Evolutionary conservation across 30 jellyfish, hydroid and myxozoan species (phyloP).

Genomic region (Nemopilema nomurai): DNA sequence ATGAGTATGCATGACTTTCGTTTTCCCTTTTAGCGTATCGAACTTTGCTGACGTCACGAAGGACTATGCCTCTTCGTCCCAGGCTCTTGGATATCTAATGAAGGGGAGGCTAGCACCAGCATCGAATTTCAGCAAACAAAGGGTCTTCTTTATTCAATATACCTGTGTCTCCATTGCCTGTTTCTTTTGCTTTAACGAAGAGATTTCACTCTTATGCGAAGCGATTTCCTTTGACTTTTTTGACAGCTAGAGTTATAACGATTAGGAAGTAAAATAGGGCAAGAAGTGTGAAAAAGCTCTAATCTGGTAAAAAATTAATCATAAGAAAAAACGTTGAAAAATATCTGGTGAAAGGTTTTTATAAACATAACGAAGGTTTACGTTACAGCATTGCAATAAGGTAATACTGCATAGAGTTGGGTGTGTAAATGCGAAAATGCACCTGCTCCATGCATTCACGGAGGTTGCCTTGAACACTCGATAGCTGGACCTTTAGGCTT

Average conservation of each 20-base stretch:
- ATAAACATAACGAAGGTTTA: too few species aligned
- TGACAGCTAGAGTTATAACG: conserved; percentile 52
- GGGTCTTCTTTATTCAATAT: neutral
- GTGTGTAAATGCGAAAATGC: neutral
- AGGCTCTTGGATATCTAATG: neutral
- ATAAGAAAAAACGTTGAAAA: too few species aligned
- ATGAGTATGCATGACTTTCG: too few species aligned
- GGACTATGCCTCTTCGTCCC: too few species aligned
- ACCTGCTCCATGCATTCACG: conserved; percentile 91
- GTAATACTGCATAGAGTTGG: too few species aligned
- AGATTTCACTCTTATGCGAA: conserved; percentile 57
- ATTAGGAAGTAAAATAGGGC: neutral
- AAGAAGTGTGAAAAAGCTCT: too few species aligned
- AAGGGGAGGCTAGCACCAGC: conserved; percentile 2
- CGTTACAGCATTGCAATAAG: too few species aligned
- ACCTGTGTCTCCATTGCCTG: conserved; percentile 78
- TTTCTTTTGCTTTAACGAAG: conserved; percentile 60
- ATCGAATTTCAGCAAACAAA: neutral
- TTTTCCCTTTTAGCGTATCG: too few species aligned
- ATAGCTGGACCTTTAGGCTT: conserved; percentile 58
- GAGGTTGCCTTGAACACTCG: conserved; percentile 73
- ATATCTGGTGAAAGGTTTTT: too few species aligned
- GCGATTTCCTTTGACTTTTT: conserved; percentile 75
- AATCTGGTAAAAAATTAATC: too few species aligned
- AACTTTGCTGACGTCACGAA: too few species aligned